These are phyloP conservation scores for Escarpia spicata DNA, from an alignment of 2,888 invertebrate species.

Conservation along the genomic window DNA sequence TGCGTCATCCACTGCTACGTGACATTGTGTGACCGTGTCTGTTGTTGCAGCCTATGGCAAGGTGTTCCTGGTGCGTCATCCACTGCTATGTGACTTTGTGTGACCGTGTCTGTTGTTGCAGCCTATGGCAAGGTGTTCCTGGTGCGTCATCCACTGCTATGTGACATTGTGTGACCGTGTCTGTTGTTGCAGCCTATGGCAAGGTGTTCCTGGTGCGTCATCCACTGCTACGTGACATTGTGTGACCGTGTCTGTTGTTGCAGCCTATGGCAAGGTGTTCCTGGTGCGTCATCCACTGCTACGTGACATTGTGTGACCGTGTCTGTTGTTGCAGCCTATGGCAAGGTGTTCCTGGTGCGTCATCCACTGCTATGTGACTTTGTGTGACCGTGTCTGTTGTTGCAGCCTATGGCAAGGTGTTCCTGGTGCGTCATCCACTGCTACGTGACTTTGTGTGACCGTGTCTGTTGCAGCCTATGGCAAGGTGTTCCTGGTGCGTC, in stretches of 20 bases:
- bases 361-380: no score
- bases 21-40: neutral
- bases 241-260: slow-evolving; percentile 27
- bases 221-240: no score
- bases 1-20: no score
- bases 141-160: no score
- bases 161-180: neutral
- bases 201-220: slow-evolving; percentile 93
- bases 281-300: no score
- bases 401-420: slow-evolving; percentile 77
- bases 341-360: slow-evolving; percentile 92
- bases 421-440: slow-evolving; percentile 92
- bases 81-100: no score
- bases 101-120: slow-evolving; percentile 40
- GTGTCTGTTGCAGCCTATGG: slow-evolving; percentile 60
- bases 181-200: slow-evolving; percentile 65
- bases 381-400: slow-evolving; percentile 14
- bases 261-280: slow-evolving; percentile 80
- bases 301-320: neutral
- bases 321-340: slow-evolving; percentile 57
- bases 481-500: slow-evolving; percentile 93
- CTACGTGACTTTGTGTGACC: neutral
- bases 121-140: slow-evolving; percentile 84
- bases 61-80: slow-evolving; percentile 93
- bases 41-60: slow-evolving; percentile 70